Conservation (phyloP, 2,888 invertebrate genomes). For the Zeuzera pyrina region DNA sequence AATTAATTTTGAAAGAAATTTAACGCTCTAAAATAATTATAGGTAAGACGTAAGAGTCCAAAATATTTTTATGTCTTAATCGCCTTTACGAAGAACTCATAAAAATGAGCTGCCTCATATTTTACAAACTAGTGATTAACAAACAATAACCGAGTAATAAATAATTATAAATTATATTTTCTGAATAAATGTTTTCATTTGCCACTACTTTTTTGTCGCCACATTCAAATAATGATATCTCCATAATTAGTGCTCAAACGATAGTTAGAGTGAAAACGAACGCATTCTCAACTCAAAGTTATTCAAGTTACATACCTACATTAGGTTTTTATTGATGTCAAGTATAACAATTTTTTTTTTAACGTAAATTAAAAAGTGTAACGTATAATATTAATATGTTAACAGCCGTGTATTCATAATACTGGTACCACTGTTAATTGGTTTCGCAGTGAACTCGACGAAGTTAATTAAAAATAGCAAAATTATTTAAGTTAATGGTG, state of each 20-base stretch:
- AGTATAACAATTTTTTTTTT: neutral
- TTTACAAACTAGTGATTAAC: slow-evolving; percentile 28
- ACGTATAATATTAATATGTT: too few species aligned
- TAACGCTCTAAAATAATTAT: too few species aligned
- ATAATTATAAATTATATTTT: slow-evolving; percentile 37
- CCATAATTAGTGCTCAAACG: too few species aligned
- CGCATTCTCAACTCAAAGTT: slow-evolving; percentile 21
- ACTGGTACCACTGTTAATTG: too few species aligned
- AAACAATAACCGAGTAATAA: slow-evolving; percentile 43
- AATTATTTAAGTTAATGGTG: too few species aligned
- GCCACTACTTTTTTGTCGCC: slow-evolving; percentile 14
- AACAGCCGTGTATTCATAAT: too few species aligned
- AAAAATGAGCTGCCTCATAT: slow-evolving; percentile 21
- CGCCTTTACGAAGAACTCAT: slow-evolving; percentile 26
- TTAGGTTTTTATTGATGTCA: slow-evolving; percentile 27
- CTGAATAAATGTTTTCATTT: slow-evolving; percentile 26
- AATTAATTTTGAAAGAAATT: too few species aligned
- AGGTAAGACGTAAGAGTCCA: too few species aligned
- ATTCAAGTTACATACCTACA: slow-evolving; percentile 23
- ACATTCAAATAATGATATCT: too few species aligned
- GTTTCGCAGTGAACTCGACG: too few species aligned
- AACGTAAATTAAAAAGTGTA: neutral
- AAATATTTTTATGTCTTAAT: slow-evolving; percentile 46
- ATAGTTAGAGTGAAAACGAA: too few species aligned
- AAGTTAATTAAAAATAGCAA: too few species aligned